A percentile compares a stretch with the other conserved stretches of the same genome.
Evolutionary conservation across 2,797 vertebrate species (phyloP).

Genomic region (Labroides dimidiatus): DNA sequence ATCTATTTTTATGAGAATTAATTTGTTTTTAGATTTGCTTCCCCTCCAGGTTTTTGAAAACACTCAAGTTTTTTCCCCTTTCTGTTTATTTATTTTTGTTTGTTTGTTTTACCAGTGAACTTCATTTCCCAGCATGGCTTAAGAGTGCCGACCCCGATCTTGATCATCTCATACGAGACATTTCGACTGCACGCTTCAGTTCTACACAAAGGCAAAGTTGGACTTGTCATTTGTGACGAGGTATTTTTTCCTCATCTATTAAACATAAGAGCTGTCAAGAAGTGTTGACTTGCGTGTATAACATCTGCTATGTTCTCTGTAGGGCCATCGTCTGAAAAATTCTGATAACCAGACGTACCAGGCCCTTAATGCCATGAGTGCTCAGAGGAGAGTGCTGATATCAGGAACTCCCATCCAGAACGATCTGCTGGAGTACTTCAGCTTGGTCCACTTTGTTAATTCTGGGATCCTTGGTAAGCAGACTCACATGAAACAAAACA

Average conservation of each 20-base stretch:
- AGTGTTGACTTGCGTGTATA: background rate
- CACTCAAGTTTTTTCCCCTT: background rate
- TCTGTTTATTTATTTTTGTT: background rate
- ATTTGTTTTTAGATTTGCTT: background rate
- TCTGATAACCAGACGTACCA: slow-evolving; percentile 98
- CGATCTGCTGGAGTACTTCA: slow-evolving; percentile 98
- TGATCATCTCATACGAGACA: slow-evolving; percentile 98
- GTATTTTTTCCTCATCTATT: slow-evolving; percentile 67
- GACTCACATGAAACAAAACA: no score
- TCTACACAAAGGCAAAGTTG: slow-evolving; percentile 92
- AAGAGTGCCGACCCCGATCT: slow-evolving; percentile 91
- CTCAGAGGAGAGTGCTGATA: slow-evolving; percentile 93
- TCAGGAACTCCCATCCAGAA: slow-evolving; percentile 99
- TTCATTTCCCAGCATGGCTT: slow-evolving; percentile 92
- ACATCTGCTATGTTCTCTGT: background rate
- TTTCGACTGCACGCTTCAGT: slow-evolving; percentile 92
- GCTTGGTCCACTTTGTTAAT: slow-evolving; percentile 97
- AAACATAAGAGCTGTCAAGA: background rate
- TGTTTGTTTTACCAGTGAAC: slow-evolving; percentile 76
- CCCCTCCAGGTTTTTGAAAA: no score
- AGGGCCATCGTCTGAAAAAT: slow-evolving; percentile 98
- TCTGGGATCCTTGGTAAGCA: slow-evolving; percentile 93
- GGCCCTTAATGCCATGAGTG: slow-evolving; percentile 91
- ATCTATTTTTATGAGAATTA: background rate
- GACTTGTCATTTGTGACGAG: slow-evolving; percentile 97